These are phyloP conservation scores for Aethina tumida DNA, from an alignment of 1,140 invertebrate genomes.

Conservation along the genomic window DNA sequence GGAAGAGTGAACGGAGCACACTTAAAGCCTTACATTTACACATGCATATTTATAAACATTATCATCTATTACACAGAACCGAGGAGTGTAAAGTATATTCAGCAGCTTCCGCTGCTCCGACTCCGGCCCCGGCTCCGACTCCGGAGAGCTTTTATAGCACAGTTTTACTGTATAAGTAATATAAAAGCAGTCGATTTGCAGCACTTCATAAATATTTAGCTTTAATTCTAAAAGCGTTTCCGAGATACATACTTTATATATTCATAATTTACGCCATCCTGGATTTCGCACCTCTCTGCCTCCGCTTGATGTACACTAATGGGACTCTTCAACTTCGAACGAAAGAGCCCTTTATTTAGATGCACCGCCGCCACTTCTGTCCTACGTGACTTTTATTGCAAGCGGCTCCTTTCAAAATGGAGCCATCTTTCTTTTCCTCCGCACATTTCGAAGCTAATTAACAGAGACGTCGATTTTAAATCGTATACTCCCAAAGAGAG, in stretches of 20 bases:
- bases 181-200: slow-evolving; percentile 38
- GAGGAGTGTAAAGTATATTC: slow-evolving; percentile 31
- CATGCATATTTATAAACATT: slow-evolving; percentile 39
- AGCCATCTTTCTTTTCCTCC: no score
- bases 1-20: slow-evolving; percentile 19
- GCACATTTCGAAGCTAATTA: no score
- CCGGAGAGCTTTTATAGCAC: slow-evolving; percentile 36
- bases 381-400: no score
- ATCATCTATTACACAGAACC: slow-evolving; percentile 35
- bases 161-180: slow-evolving; percentile 38
- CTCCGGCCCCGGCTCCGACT: slow-evolving; percentile 27
- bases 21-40: slow-evolving; percentile 34
- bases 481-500: no score
- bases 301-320: background rate
- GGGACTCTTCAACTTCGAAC: background rate
- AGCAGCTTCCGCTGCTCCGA: slow-evolving; percentile 25
- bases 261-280: slow-evolving; percentile 22
- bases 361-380: no score
- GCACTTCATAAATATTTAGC: slow-evolving; percentile 37
- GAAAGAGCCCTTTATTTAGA: no score
- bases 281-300: slow-evolving; percentile 10
- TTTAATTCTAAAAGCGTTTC: slow-evolving; percentile 37
- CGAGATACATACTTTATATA: slow-evolving; percentile 34
- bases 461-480: no score
- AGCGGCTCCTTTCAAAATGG: no score